phyloP scores from a whole-genome alignment of 2,797 vertebrate genomes.

The Triplophysa bombifrons region DNA sequence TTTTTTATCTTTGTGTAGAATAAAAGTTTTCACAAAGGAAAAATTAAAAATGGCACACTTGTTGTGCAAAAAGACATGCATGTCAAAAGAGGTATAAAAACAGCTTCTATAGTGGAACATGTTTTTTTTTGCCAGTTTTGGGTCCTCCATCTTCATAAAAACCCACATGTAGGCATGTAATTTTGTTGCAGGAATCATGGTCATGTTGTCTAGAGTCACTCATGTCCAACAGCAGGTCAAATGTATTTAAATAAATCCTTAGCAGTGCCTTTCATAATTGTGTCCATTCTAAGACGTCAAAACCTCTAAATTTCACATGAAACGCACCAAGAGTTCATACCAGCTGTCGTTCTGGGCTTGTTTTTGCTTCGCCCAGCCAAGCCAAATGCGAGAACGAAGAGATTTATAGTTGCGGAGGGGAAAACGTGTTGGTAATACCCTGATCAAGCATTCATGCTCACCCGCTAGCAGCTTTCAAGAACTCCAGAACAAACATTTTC shows the following conservation, averaged over 20 bases:
- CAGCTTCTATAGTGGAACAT: too few relatives aligned
- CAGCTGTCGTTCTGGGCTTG: constrained; percentile 63
- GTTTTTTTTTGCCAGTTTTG: too few relatives aligned
- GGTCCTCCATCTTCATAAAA: neutral
- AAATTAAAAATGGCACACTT: too few relatives aligned
- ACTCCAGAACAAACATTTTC: constrained; percentile 75
- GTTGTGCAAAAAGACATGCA: too few relatives aligned
- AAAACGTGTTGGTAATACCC: constrained; percentile 69
- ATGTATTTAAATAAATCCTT: neutral
- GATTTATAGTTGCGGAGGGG: constrained; percentile 66
- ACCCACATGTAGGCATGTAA: neutral
- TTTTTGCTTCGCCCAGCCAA: constrained; percentile 66
- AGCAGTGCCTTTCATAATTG: neutral
- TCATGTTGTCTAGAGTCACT: neutral
- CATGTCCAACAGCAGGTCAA: neutral
- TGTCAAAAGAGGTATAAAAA: too few relatives aligned
- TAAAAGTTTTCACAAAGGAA: too few relatives aligned
- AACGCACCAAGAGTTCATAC: constrained; percentile 23
- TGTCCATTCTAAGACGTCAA: neutral
- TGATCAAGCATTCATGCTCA: constrained; percentile 68
- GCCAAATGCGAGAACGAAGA: constrained; percentile 65
- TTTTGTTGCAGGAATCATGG: neutral
- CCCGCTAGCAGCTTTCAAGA: constrained; percentile 61
- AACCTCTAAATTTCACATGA: constrained; percentile 4
- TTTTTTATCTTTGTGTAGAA: too few relatives aligned